Evolutionary conservation across 2,888 invertebrate genomes (phyloP).

Genomic region (Listrodromus nycthemerus): DNA sequence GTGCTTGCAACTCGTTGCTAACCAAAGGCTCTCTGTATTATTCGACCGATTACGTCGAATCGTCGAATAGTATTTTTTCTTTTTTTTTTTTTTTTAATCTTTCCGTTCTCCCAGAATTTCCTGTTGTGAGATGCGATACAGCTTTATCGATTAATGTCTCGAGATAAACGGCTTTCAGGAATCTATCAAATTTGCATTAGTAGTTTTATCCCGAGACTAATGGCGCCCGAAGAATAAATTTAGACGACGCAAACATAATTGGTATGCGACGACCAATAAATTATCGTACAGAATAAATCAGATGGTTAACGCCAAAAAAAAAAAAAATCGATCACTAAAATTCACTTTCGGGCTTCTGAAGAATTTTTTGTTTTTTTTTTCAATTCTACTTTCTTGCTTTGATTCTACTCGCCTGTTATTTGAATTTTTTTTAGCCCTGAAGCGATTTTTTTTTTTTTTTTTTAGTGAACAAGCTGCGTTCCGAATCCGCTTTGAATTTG

Average conservation of each 20-base stretch:
- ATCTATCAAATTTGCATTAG: slow-evolving; percentile 5
- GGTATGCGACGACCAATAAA: neutral
- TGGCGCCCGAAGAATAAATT: slow-evolving; percentile 7
- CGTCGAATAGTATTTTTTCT: neutral
- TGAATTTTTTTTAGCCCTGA: too few relatives aligned
- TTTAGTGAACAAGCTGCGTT: neutral
- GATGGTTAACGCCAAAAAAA: too few relatives aligned
- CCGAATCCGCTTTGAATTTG: neutral
- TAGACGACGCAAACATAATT: neutral
- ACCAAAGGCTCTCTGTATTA: neutral
- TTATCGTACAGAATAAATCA: neutral
- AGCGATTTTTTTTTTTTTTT: too few relatives aligned
- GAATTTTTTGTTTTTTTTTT: too few relatives aligned
- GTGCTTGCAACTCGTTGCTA: neutral
- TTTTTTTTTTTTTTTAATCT: slow-evolving; percentile 1
- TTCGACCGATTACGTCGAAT: slow-evolving; percentile 3
- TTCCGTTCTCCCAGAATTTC: neutral
- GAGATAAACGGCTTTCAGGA: slow-evolving; percentile 6
- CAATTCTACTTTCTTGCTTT: too few relatives aligned
- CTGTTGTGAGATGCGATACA: neutral
- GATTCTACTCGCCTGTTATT: too few relatives aligned
- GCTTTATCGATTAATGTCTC: slow-evolving; percentile 4
- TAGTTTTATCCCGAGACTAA: neutral
- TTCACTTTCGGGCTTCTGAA: too few relatives aligned
- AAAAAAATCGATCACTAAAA: too few relatives aligned